phyloP scores from a whole-genome alignment of 2,113 vertebrate species.

The Catharus fuscescens region DNA sequence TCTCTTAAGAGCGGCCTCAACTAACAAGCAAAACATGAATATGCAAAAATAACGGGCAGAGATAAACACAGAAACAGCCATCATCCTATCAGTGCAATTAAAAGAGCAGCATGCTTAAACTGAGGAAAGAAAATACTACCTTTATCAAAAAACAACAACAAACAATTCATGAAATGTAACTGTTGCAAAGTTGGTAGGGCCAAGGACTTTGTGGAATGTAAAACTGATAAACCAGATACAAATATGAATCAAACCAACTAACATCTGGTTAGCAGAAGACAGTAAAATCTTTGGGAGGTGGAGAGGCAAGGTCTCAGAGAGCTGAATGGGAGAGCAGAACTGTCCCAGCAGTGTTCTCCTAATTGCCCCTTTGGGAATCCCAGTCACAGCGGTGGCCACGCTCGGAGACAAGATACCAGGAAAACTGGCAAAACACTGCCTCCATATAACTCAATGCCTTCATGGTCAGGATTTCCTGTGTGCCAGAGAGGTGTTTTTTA shows the following conservation, averaged over 20 bases:
- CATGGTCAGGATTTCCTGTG: background rate
- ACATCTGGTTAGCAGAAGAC: background rate
- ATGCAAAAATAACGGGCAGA: constrained; percentile 43
- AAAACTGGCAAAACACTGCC: background rate
- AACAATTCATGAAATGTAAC: background rate
- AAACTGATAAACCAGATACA: background rate
- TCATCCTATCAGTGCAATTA: constrained; percentile 54
- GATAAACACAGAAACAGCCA: constrained; percentile 60
- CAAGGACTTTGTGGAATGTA: background rate
- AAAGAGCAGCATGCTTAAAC: background rate
- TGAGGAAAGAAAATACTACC: background rate
- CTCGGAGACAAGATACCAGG: background rate
- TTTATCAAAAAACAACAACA: constrained; percentile 29
- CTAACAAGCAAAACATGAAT: constrained; percentile 64
- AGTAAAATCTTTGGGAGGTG: background rate
- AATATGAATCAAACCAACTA: background rate
- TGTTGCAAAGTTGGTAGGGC: background rate
- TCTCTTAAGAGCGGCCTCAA: constrained; percentile 26
- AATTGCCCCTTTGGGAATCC: background rate
- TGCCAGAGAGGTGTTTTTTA: background rate
- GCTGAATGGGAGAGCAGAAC: background rate
- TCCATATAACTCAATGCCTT: background rate
- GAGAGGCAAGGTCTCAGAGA: background rate
- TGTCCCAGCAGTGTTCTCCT: background rate
- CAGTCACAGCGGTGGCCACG: background rate